Percentiles rank a stretch among this genome's conserved stretches.
Conservation (phyloP, 2,797 vertebrate genomes). For the Coregonus ussuriensis region DNA sequence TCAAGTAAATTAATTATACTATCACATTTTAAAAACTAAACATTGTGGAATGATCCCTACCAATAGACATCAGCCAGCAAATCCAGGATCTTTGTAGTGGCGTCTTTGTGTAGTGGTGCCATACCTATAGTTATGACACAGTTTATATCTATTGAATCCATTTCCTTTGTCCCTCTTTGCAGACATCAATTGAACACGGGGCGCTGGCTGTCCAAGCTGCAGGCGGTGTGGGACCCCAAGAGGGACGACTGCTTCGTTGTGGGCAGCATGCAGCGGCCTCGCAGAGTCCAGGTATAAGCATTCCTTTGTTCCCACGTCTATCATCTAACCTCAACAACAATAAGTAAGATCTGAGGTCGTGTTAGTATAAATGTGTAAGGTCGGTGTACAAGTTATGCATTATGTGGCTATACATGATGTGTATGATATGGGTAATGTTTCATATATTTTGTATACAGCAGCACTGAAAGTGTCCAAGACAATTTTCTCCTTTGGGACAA, state of each 20-base stretch:
- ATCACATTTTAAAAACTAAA: neutral
- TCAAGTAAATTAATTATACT: slow-evolving; percentile 68
- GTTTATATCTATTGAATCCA: neutral
- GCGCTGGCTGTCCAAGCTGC: slow-evolving; percentile 80
- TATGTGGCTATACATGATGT: no score
- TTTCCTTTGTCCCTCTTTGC: slow-evolving; percentile 6
- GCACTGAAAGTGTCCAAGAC: neutral
- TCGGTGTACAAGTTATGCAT: no score
- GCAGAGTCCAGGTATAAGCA: slow-evolving; percentile 67
- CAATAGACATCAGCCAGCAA: no score
- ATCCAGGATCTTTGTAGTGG: no score
- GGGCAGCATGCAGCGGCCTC: slow-evolving; percentile 75
- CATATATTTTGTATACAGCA: neutral
- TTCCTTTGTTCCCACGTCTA: neutral
- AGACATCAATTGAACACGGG: slow-evolving; percentile 82
- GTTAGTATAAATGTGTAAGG: no score
- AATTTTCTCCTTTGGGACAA: no score
- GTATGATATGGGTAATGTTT: no score
- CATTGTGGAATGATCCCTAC: neutral
- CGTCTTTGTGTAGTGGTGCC: neutral
- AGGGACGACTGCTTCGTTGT: slow-evolving; percentile 83
- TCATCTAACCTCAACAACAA: no score
- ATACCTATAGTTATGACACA: neutral
- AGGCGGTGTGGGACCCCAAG: slow-evolving; percentile 87
- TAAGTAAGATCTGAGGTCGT: no score